Conservation (phyloP, 2,888 invertebrate genomes). For the Buathra laborator region DNA sequence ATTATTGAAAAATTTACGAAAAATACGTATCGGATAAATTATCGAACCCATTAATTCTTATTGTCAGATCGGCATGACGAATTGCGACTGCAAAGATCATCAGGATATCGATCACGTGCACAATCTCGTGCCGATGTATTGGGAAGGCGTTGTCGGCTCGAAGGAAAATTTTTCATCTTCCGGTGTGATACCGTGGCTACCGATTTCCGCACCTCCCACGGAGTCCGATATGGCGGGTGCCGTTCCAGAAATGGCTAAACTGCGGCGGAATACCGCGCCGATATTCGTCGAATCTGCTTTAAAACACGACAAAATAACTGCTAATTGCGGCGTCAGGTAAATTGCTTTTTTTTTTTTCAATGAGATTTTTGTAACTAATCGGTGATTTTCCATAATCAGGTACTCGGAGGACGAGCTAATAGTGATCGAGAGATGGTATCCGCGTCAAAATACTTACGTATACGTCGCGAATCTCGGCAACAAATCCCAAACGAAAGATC, state of each 20-base stretch:
- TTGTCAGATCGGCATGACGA: conserved; percentile 79
- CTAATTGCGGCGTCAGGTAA: conserved; percentile 89
- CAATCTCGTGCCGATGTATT: conserved; percentile 91
- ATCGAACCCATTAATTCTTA: conserved; percentile 12
- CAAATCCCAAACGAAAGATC: conserved; percentile 88
- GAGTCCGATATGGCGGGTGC: conserved; percentile 85
- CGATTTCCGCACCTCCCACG: conserved; percentile 85
- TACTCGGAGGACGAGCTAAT: conserved; percentile 88
- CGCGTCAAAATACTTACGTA: conserved; percentile 91
- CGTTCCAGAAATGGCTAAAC: conserved; percentile 87
- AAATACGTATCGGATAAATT: neutral
- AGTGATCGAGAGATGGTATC: conserved; percentile 92
- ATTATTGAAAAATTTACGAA: neutral
- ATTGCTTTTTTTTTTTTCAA: neutral
- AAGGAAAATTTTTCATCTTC: conserved; percentile 85
- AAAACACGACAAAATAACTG: conserved; percentile 88
- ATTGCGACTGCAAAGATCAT: conserved; percentile 80
- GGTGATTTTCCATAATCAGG: conserved; percentile 77
- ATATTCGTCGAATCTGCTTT: conserved; percentile 91
- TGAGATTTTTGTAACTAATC: neutral
- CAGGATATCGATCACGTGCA: conserved; percentile 86
- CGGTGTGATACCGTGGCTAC: conserved; percentile 89
- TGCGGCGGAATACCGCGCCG: conserved; percentile 89
- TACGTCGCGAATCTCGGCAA: conserved; percentile 91
- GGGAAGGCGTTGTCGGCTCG: conserved; percentile 83